Conservation (phyloP, 2,113 vertebrate species). For the Proterorhinus semilunaris region DNA sequence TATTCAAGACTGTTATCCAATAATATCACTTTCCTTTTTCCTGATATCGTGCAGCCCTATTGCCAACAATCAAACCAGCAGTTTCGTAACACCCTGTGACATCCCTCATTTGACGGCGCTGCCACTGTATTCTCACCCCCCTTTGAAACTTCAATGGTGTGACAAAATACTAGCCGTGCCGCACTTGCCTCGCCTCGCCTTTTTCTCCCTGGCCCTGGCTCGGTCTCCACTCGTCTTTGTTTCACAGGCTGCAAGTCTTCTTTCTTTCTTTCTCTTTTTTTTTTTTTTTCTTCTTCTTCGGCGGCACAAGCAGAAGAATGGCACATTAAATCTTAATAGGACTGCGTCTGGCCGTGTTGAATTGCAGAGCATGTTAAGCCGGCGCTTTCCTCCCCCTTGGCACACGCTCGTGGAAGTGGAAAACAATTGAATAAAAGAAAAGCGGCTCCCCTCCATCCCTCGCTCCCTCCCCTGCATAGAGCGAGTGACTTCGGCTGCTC, state of each 20-base stretch:
- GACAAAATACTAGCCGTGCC: constrained; percentile 46
- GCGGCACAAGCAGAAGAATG: constrained; percentile 75
- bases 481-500: constrained; percentile 69
- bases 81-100: not conserved
- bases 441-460: constrained; percentile 50
- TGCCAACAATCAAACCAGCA: too few relatives aligned
- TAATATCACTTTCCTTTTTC: not conserved
- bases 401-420: constrained; percentile 76
- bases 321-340: constrained; percentile 83
- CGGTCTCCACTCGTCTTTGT: constrained; percentile 69
- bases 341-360: constrained; percentile 79
- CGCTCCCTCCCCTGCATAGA: constrained; percentile 63
- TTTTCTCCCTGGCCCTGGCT: constrained; percentile 56
- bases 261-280: constrained; percentile 3
- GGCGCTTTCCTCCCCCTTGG: constrained; percentile 75
- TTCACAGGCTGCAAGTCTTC: constrained; percentile 69
- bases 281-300: constrained; percentile 43
- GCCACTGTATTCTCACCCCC: constrained; percentile 20
- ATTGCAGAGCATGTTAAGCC: constrained; percentile 79
- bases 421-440: constrained; percentile 79
- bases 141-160: constrained; percentile 42
- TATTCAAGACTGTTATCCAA: too few relatives aligned
- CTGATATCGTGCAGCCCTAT: not conserved
- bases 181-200: constrained; percentile 41
- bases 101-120: constrained; percentile 23